phyloP scores from a whole-genome alignment of 2,888 invertebrate species.

The Trisateles emortualis region DNA sequence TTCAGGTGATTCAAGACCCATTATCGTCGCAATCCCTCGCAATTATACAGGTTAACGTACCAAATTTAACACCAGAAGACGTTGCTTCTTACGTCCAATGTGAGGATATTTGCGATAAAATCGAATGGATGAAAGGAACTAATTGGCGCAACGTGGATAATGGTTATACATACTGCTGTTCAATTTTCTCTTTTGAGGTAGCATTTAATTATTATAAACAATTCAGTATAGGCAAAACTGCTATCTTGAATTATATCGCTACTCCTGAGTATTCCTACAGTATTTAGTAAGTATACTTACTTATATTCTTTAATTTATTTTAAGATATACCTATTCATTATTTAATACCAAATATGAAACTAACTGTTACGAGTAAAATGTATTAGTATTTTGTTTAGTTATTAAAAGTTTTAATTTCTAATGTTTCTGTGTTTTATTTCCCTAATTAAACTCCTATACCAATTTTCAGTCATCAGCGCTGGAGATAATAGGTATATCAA shows the following conservation, averaged over 20 bases:
- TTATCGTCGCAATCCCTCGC: conserved; percentile 54
- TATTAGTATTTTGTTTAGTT: too few species aligned
- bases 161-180: conserved; percentile 68
- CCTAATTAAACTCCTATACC: too few species aligned
- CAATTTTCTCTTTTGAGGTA: conserved; percentile 54
- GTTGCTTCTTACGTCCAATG: conserved; percentile 51
- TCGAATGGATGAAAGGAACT: conserved; percentile 56
- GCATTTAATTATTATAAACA: conserved; percentile 43
- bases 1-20: conserved; percentile 64
- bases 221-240: conserved; percentile 34
- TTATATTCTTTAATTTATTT: too few species aligned
- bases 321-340: too few species aligned
- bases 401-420: too few species aligned
- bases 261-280: background rate
- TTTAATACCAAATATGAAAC: too few species aligned
- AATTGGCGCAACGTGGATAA: conserved; percentile 53
- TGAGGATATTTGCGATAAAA: conserved; percentile 56
- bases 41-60: conserved; percentile 68
- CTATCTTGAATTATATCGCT: background rate
- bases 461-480: too few species aligned
- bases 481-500: too few species aligned
- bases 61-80: conserved; percentile 50
- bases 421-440: too few species aligned
- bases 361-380: too few species aligned
- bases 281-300: too few species aligned